Base-by-base conservation (phyloP, 2,888 invertebrate genomes). In the Hirtodrosophila alboralis region DNA sequence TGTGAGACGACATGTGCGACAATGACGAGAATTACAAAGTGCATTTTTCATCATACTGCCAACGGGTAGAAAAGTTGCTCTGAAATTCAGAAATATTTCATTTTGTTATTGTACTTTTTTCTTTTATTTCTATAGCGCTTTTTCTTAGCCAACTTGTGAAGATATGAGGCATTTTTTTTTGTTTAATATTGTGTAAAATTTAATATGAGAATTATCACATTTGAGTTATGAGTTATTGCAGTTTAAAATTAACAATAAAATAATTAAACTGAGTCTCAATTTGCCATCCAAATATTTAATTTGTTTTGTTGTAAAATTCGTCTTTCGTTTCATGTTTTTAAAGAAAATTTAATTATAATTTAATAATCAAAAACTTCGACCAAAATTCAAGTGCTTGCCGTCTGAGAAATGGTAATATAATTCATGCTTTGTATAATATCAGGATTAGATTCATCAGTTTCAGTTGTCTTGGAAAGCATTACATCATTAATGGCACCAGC, bases 21-120 rank as follows among this genome's bases (percentile, higher is more conserved):
- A 43, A 70, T 73, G 84, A 77, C 61, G 74, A 80, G 77, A 66
- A 79, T 84, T 77, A 77, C 72, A 75, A 77, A 77, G 78, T 81
- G 78, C 63, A 84, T 84, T 84, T 79, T 81, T 84, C 72, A 84
- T 84, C 71, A 64, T 58, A 49, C 53, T 43, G 53, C 53, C 72
- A 61, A 54, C 57, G 45, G 54, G 56, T 38, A 40, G 12, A 47
- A 40, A 57, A 62, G 13, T 52, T 28, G 14, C 48, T 8, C 63
- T 14, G 12, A 16, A 31, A 41, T 36, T 59, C 12, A 31, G 44
- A 45, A 41, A 16, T 26, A 41, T 47, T 36, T 26, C 18, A 40
- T 31, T 36, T 36, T 47, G 41, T 51, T 41, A 31, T 23, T 23
- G 23, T 23, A 23, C 6, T 16, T 34, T 23, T 23, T 23, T 23